Conservation (phyloP, 2,888 invertebrate genomes). For the Netelia fuscicornis region DNA sequence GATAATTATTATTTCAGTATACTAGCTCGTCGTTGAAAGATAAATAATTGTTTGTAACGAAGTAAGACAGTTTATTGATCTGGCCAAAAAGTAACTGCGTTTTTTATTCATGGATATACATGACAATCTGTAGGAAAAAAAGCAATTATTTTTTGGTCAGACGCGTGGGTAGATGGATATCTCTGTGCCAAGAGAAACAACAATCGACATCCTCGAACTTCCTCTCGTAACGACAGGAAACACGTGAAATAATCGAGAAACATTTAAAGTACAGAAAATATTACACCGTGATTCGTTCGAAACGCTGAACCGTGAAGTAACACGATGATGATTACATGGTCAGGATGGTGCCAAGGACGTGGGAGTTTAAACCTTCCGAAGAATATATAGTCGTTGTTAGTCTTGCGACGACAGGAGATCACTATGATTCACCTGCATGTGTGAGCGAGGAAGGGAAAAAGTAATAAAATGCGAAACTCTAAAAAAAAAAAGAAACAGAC, state of each 20-base stretch:
- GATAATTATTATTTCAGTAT: too few relatives aligned
- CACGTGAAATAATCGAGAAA: conserved; percentile 9
- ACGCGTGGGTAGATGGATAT: neutral
- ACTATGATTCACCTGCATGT: conserved; percentile 72
- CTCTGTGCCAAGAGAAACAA: neutral
- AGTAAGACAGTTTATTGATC: too few relatives aligned
- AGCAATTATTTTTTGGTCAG: too few relatives aligned
- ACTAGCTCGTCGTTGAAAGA: too few relatives aligned
- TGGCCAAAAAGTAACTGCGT: too few relatives aligned
- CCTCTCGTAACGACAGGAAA: neutral
- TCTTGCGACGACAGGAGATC: conserved; percentile 65
- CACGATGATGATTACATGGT: conserved; percentile 8
- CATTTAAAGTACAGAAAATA: conserved; percentile 2
- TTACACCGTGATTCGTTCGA: conserved; percentile 1
- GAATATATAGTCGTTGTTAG: conserved; percentile 25
- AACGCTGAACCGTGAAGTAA: conserved; percentile 6
- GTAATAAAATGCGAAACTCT: conserved; percentile 53
- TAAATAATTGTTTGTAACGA: too few relatives aligned
- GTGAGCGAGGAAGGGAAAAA: conserved; percentile 60
- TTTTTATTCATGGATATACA: too few relatives aligned
- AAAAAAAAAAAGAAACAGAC: conserved; percentile 29
- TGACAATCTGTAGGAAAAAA: too few relatives aligned
- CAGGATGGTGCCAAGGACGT: conserved; percentile 56
- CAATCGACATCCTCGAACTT: neutral
- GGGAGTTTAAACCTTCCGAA: conserved; percentile 14